Conservation (phyloP, 2,113 vertebrate species). For the Balaeniceps rex region DNA sequence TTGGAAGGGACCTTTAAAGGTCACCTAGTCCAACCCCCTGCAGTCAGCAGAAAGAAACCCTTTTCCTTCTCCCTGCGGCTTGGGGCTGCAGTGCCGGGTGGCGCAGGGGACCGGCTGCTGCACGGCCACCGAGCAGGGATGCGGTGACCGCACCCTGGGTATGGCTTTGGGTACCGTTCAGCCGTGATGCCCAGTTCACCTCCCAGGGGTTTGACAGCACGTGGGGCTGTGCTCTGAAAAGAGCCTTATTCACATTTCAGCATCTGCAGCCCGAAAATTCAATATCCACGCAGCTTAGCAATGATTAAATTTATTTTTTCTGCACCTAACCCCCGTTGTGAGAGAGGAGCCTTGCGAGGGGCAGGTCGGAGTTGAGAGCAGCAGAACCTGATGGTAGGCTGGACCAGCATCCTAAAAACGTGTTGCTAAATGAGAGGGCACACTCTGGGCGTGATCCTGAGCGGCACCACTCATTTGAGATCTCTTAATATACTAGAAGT, state of each 20-base stretch:
- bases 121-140: no score
- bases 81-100: rapidly evolving
- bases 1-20: background rate
- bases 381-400: background rate
- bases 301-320: background rate
- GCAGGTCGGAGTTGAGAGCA: background rate
- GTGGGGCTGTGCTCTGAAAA: background rate
- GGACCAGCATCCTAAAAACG: background rate
- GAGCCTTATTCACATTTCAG: background rate
- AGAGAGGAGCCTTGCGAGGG: background rate
- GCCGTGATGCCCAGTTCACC: background rate
- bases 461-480: background rate
- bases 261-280: background rate
- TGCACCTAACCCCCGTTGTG: no score
- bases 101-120: background rate
- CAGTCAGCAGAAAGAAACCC: background rate
- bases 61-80: background rate
- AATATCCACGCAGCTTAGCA: background rate
- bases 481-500: rapidly evolving
- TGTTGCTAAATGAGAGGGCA: background rate
- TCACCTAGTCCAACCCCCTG: no score
- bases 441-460: rapidly evolving
- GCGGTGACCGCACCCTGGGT: rapidly evolving
- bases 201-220: background rate
- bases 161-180: background rate